Evolutionary conservation across 2,797 vertebrate genomes (phyloP), one percentile per base, ranked within the genome.

Genomic region (Mus minutoides): DNA sequence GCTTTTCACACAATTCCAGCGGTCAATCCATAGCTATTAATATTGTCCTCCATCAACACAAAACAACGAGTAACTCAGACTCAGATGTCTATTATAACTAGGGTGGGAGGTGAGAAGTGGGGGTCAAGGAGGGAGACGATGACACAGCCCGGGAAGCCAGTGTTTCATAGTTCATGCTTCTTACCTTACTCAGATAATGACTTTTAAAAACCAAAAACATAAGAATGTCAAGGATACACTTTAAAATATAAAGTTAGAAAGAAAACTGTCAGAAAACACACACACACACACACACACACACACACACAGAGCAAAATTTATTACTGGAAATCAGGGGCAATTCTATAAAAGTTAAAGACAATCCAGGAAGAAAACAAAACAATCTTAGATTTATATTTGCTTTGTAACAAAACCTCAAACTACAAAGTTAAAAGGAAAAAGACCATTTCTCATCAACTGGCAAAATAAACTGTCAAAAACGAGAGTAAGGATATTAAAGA

Each of bases 361-460:
- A 46, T 73, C 83, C 60, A 95, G 84, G 1, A 94, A 88, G 1
- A 92, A 78, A 5, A 77, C 13, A 79, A 85, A 91, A 69, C 6
- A 43, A 89, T 26, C 12, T 3, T 94, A 71, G 76, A 88, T 71
- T 92, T 85, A 60, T 79, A 92, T 46, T 83, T 19, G 77, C 37
- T 96, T 78, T 84, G 8, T 49, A 94, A 89, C 37, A 93, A 78
- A 96, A 76, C 19, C 29, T 89, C 82, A 90, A 90, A 96, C 79
- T 76, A 71, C 6, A 90, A 31, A 84, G 80, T 90, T 62, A 77
- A 95, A 96, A 58, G 9, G 76, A 24, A 93, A 83, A 84, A 6
- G 88, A 75, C 5, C 34, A 86, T 85, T 88, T 92, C 56, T 94
- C 43, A 62, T 85, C 16, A 94, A 37, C 22, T 69, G 12, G 82